Evolutionary conservation across 2,888 invertebrate species (phyloP).

Genomic region (Didymodactylos carnosus): DNA sequence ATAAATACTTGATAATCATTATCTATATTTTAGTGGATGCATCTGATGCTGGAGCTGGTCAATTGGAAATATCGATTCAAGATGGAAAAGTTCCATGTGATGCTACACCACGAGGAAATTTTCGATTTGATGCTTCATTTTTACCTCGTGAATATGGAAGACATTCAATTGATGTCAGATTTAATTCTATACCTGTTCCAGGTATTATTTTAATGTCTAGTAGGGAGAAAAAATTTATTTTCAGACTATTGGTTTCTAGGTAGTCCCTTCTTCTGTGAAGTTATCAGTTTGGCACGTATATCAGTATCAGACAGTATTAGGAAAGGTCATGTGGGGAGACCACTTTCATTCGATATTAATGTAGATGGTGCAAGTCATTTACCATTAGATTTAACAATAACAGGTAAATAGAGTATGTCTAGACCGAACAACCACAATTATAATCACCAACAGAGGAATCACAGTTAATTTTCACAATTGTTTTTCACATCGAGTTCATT

Average conservation of each 20-base stretch:
- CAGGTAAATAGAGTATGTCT: too few relatives aligned
- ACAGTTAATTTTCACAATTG: too few relatives aligned
- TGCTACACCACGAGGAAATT: slow-evolving; percentile 47
- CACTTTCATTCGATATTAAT: slow-evolving; percentile 75
- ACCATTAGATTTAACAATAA: too few relatives aligned
- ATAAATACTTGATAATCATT: background rate
- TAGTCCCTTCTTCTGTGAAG: slow-evolving; percentile 69
- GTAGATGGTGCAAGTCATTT: slow-evolving; percentile 15
- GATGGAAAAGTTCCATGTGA: slow-evolving; percentile 67
- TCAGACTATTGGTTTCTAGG: slow-evolving; percentile 27
- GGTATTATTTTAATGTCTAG: slow-evolving; percentile 27
- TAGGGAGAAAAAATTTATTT: slow-evolving; percentile 33
- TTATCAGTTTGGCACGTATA: slow-evolving; percentile 46
- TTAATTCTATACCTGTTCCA: slow-evolving; percentile 84
- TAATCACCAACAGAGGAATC: too few relatives aligned
- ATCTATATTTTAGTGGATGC: slow-evolving; percentile 51
- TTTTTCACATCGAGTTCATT: too few relatives aligned
- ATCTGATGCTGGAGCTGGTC: slow-evolving; percentile 89
- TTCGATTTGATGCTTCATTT: slow-evolving; percentile 86
- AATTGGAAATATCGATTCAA: slow-evolving; percentile 91
- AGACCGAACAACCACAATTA: too few relatives aligned
- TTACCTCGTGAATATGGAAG: slow-evolving; percentile 71
- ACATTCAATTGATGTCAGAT: slow-evolving; percentile 78
- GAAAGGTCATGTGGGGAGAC: slow-evolving; percentile 63
- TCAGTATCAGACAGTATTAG: slow-evolving; percentile 61